phyloP scores from a whole-genome alignment of 2,888 invertebrate species.

The Anthophora plumipes region DNA sequence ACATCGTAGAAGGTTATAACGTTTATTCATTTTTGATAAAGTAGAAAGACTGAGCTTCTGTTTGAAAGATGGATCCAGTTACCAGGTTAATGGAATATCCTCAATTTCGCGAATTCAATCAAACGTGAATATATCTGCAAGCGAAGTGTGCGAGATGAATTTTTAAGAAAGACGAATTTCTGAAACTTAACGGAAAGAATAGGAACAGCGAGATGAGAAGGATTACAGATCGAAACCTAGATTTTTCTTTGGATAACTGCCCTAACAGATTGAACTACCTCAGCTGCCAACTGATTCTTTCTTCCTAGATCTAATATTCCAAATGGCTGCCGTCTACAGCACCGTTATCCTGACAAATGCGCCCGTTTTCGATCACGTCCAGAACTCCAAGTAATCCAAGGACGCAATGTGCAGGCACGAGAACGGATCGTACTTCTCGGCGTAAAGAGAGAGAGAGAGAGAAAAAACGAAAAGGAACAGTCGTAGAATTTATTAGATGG shows the following conservation, averaged over 20 bases:
- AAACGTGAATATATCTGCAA: too few relatives aligned
- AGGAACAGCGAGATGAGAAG: not conserved
- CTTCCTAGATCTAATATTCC: constrained; percentile 35
- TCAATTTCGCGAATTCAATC: too few relatives aligned
- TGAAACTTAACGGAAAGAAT: not conserved
- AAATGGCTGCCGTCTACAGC: constrained; percentile 23
- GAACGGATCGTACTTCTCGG: not conserved
- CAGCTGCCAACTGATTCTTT: constrained; percentile 30
- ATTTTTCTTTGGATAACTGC: not conserved
- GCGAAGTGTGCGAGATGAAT: not conserved
- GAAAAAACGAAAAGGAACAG: not conserved
- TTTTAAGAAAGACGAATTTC: not conserved
- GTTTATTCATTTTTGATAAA: too few relatives aligned
- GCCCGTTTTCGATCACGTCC: constrained; percentile 20
- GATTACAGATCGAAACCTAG: not conserved
- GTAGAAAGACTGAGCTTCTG: too few relatives aligned
- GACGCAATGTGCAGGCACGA: constrained; percentile 12
- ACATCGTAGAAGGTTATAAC: too few relatives aligned
- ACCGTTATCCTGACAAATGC: constrained; percentile 31
- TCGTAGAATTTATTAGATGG: not conserved
- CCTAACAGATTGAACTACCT: constrained; percentile 23
- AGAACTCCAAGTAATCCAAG: constrained; percentile 17
- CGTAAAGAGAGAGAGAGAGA: not conserved
- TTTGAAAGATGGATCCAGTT: too few relatives aligned
- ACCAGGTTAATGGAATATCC: too few relatives aligned